Evolutionary conservation across 2,113 vertebrate species (phyloP).

Genomic region (Hemiprocne comata): DNA sequence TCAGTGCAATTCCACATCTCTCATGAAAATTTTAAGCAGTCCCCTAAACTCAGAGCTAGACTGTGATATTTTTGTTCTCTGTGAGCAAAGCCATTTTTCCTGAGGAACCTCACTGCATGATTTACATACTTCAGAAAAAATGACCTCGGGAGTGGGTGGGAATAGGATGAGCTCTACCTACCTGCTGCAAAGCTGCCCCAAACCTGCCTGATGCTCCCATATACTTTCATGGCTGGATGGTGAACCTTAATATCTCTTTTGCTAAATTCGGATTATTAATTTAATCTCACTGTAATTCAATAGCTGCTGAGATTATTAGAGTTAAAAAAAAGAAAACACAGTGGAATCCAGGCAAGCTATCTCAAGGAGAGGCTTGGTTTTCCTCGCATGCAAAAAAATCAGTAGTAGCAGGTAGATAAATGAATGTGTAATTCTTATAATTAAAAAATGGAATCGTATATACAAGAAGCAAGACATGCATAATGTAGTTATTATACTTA

Average conservation of each 20-base stretch:
- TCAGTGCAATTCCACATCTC: neutral
- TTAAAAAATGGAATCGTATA: neutral
- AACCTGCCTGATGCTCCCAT: neutral
- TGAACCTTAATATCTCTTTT: neutral
- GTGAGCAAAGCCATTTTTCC: neutral
- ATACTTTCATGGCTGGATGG: neutral
- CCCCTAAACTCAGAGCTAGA: neutral
- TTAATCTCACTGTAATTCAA: neutral
- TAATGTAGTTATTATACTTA: constrained; percentile 53
- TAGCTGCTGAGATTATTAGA: neutral
- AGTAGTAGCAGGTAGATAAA: neutral
- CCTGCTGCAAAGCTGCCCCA: neutral
- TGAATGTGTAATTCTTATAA: constrained; percentile 3
- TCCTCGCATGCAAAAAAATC: neutral
- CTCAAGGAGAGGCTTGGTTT: neutral
- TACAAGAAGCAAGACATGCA: constrained; percentile 22
- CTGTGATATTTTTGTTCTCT: neutral
- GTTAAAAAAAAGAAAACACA: neutral
- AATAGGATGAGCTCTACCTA: neutral
- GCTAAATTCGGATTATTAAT: neutral
- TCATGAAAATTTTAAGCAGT: neutral
- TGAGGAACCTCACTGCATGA: rapidly evolving
- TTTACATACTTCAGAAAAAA: neutral
- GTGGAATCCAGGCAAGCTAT: neutral
- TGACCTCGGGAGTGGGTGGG: rapidly evolving